These are phyloP conservation scores for Drosophila kambysellisi DNA, from an alignment of 2,888 invertebrate species.

Conservation along the genomic window DNA sequence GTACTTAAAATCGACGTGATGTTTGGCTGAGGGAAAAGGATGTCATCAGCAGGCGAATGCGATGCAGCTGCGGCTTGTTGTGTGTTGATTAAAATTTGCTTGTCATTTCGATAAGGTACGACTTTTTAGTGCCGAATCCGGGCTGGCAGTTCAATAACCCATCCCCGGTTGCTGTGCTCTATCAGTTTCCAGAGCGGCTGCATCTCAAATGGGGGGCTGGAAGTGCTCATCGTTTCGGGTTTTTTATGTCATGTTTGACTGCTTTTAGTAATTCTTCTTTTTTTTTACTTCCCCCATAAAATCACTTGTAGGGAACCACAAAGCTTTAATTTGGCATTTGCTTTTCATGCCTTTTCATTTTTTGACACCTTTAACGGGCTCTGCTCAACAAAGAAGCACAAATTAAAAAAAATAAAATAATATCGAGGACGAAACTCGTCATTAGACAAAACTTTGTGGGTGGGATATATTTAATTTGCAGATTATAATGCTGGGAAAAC, in stretches of 20 bases:
- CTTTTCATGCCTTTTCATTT: conserved; percentile 41
- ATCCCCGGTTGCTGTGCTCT: conserved; percentile 62
- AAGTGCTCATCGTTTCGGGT: conserved; percentile 52
- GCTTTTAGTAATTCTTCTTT: conserved; percentile 29
- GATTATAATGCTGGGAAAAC: neutral
- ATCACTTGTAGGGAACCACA: conserved; percentile 52
- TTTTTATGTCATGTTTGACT: conserved; percentile 56
- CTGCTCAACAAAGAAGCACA: conserved; percentile 25
- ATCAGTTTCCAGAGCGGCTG: conserved; percentile 47
- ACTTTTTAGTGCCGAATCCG: conserved; percentile 66
- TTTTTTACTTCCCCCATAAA: conserved; percentile 11
- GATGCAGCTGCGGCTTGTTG: conserved; percentile 66
- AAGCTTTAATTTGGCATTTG: conserved; percentile 64
- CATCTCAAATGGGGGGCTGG: conserved; percentile 52
- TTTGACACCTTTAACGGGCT: conserved; percentile 49
- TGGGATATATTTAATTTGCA: no score
- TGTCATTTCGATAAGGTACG: conserved; percentile 75
- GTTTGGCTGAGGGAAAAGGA: conserved; percentile 68
- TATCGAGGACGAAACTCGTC: conserved; percentile 63
- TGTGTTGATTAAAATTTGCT: conserved; percentile 78
- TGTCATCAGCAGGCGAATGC: conserved; percentile 77
- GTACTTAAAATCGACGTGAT: conserved; percentile 72
- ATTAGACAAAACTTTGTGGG: conserved; percentile 63
- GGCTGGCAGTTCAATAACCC: conserved; percentile 75
- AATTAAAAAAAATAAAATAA: conserved; percentile 16